Evolutionary conservation across 2,797 vertebrate genomes (phyloP).

Genomic region (Sylvilagus floridanus): DNA sequence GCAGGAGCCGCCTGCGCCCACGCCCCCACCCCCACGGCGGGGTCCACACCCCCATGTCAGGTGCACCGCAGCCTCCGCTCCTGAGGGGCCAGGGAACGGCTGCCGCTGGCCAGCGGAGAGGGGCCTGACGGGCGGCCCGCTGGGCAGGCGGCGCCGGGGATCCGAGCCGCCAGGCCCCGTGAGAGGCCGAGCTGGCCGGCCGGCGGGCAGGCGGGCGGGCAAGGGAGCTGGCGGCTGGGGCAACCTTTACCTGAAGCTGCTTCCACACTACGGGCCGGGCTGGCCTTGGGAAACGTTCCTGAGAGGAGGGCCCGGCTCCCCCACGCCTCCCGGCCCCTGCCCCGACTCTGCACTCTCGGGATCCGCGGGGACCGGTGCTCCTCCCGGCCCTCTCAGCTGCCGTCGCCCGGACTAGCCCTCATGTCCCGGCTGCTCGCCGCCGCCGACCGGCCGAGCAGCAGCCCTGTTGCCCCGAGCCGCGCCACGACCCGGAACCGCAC

Average conservation of each 20-base stretch:
- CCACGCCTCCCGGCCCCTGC: slow-evolving; percentile 63
- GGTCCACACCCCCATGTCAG: slow-evolving; percentile 47
- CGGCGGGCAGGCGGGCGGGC: not conserved
- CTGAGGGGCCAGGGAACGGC: slow-evolving; percentile 8
- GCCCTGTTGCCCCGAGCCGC: not conserved
- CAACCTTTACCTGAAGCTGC: slow-evolving; percentile 80
- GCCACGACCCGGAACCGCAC: slow-evolving; percentile 84
- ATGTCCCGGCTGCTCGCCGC: slow-evolving; percentile 14
- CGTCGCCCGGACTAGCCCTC: slow-evolving; percentile 61
- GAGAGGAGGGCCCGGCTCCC: slow-evolving; percentile 18
- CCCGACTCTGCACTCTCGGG: slow-evolving; percentile 54
- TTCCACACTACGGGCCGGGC: slow-evolving; percentile 63
- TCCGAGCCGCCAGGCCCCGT: not conserved
- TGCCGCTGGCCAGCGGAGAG: not conserved
- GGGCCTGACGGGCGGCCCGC: not conserved
- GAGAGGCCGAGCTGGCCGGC: not conserved
- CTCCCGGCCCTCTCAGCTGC: slow-evolving; percentile 64
- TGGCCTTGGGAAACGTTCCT: slow-evolving; percentile 69
- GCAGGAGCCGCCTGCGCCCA: not conserved
- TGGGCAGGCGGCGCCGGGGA: not conserved
- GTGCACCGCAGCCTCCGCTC: not conserved
- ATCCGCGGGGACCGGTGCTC: slow-evolving; percentile 42
- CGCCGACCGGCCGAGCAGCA: not conserved
- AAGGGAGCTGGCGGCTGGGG: slow-evolving; percentile 49
- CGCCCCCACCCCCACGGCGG: not conserved